Conservation (phyloP, 2,888 invertebrate species). For the Clanis bilineata region DNA sequence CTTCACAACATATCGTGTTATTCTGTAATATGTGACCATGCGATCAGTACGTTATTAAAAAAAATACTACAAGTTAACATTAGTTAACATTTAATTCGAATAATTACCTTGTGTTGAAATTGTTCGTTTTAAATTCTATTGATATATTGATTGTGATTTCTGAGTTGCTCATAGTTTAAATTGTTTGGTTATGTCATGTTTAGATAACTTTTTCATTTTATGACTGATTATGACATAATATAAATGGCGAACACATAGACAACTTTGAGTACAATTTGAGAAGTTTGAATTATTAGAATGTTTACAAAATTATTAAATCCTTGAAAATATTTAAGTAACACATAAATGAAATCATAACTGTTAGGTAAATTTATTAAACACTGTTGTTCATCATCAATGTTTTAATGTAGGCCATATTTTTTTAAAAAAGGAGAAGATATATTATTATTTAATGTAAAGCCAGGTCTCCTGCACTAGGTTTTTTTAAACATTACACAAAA, state of each 20-base stretch:
- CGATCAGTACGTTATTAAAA: background rate
- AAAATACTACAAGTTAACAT: background rate
- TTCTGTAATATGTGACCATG: slow-evolving; percentile 49
- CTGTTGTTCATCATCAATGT: no score
- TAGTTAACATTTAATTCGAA: background rate
- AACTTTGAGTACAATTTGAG: background rate
- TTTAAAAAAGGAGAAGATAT: no score
- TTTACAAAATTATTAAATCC: no score
- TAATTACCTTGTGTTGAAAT: slow-evolving; percentile 33
- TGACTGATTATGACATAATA: background rate
- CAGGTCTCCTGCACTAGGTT: no score
- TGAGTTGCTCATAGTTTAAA: slow-evolving; percentile 34
- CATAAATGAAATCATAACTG: no score
- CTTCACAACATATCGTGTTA: slow-evolving; percentile 47
- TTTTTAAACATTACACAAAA: no score
- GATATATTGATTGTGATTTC: slow-evolving; percentile 42
- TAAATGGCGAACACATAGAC: background rate
- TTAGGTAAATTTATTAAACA: no score
- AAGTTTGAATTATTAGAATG: no score
- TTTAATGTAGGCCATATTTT: no score
- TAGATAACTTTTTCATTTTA: background rate
- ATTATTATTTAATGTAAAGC: no score
- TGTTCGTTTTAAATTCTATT: slow-evolving; percentile 35
- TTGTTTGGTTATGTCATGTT: background rate
- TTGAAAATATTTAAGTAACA: no score